Evolutionary conservation across 2,888 invertebrate species (phyloP).

Genomic region (Pachymerium ferrugineum): DNA sequence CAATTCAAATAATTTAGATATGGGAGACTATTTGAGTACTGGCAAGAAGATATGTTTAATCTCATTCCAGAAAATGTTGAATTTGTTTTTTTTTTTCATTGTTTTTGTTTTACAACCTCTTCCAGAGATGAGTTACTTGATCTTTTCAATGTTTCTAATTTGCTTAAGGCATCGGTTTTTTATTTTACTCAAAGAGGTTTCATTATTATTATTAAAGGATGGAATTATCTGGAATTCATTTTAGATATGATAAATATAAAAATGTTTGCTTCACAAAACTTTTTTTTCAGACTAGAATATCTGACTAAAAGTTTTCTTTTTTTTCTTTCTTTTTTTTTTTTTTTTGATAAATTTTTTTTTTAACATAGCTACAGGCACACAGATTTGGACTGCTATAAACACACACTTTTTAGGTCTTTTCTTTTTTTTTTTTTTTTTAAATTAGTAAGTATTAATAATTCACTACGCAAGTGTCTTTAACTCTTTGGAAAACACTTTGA

Average conservation of each 20-base stretch:
- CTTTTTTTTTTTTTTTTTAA: neutral
- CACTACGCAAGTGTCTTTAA: neutral
- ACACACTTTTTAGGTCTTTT: neutral
- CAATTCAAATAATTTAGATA: slow-evolving; percentile 8
- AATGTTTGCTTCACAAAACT: slow-evolving; percentile 13
- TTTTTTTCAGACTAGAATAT: slow-evolving; percentile 3
- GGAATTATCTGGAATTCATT: slow-evolving; percentile 13
- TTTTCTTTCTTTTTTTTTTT: neutral
- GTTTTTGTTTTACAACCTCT: neutral
- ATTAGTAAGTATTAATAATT: neutral
- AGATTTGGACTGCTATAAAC: neutral
- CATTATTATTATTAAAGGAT: neutral
- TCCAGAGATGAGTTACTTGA: neutral
- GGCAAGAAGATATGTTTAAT: slow-evolving; percentile 3
- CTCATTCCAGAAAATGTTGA: neutral
- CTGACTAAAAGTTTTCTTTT: slow-evolving; percentile 3
- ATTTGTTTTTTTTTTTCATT: neutral
- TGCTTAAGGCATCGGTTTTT: neutral
- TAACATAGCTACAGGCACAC: slow-evolving; percentile 2
- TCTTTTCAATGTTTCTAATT: neutral
- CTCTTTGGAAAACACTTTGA: neutral
- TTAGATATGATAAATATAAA: slow-evolving; percentile 13
- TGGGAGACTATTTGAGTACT: slow-evolving; percentile 13
- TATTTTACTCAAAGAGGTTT: neutral
- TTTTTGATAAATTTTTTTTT: neutral